Evolutionary conservation across 37 sponge, comb jelly and placozoan species (phyloP), one percentile per base, ranked within the genome.

Genomic region (Axinella damicornis): DNA sequence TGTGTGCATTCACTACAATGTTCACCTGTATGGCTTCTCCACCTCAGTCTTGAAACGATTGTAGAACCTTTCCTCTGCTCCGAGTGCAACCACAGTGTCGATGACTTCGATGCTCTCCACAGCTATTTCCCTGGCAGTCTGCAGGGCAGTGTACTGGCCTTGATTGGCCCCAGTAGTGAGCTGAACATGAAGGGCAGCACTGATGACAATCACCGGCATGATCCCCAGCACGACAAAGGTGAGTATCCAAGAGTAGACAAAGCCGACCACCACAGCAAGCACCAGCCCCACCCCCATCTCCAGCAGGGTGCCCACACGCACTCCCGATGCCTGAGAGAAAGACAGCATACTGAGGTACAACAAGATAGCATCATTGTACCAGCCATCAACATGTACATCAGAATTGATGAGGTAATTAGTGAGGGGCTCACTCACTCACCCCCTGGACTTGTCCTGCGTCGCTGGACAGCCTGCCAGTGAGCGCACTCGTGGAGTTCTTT

Each of bases 381-480:
- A n/a, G n/a, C n/a, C n/a, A n/a, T n/a, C n/a, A n/a, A n/a, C n/a
- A n/a, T n/a, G n/a, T n/a, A n/a, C 14, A 35, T 53, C 18, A 13
- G 24, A 53, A 17, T 28, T 53, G 4, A n/a, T n/a, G n/a, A n/a
- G n/a, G n/a, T n/a, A n/a, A n/a, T n/a, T n/a, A n/a, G n/a, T n/a
- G n/a, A n/a, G n/a, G n/a, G n/a, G n/a, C n/a, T n/a, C n/a, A n/a
- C 20, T 33, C 31, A 74, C 89, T 88, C 40, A 89, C 94, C 55
- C 95, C 97, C 58, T 96, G 83, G 12, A 96, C 92, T 46, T 85
- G 92, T 0, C 79, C 85, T 12, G 95, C 94, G 71, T 96, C 97
- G 34, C 55, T 55, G 22, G 97, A 71, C 41, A 96, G 82, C n/a
- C 94, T 80, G 21, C 92, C 89, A 40, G 90, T 83, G 39, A 96